These are phyloP conservation scores for Sapajus apella DNA, from an alignment of 2,113 vertebrate species.

Conservation along the genomic window DNA sequence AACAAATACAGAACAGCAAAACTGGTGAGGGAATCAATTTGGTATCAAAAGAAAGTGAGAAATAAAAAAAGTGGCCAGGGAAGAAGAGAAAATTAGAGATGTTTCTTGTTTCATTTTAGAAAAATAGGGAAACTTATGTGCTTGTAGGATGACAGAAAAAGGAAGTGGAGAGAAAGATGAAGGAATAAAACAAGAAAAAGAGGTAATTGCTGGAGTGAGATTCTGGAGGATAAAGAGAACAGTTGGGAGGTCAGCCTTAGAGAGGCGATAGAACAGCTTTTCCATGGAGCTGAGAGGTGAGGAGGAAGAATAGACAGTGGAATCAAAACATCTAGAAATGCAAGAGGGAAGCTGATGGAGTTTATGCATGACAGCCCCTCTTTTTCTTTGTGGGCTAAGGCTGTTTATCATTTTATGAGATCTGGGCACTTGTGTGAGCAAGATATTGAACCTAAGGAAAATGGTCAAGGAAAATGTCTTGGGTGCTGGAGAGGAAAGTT, in stretches of 20 bases:
- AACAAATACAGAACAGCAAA: not conserved
- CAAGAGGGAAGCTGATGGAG: not conserved
- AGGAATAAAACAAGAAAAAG: not conserved
- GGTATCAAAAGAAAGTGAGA: not conserved
- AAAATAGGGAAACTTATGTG: not conserved
- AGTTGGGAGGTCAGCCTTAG: not conserved
- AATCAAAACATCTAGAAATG: not conserved
- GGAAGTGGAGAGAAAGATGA: not conserved
- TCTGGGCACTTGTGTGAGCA: not conserved
- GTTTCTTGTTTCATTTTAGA: slow-evolving; percentile 15
- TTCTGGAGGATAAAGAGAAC: not conserved
- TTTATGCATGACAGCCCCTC: not conserved
- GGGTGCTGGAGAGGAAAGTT: not conserved
- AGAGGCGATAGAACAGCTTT: not conserved
- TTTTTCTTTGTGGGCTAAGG: not conserved
- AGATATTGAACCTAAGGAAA: not conserved
- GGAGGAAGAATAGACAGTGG: not conserved
- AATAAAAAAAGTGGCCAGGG: not conserved
- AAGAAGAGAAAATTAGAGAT: not conserved
- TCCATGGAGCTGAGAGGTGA: not conserved
- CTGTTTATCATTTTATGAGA: not conserved
- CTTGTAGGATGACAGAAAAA: not conserved
- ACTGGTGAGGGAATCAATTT: not conserved
- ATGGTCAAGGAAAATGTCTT: not conserved
- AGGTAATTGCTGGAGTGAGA: not conserved